Percentiles rank a stretch among this genome's conserved stretches.
Evolutionary conservation across 2,797 vertebrate species (phyloP).

Genomic region (Poecilia gillii): DNA sequence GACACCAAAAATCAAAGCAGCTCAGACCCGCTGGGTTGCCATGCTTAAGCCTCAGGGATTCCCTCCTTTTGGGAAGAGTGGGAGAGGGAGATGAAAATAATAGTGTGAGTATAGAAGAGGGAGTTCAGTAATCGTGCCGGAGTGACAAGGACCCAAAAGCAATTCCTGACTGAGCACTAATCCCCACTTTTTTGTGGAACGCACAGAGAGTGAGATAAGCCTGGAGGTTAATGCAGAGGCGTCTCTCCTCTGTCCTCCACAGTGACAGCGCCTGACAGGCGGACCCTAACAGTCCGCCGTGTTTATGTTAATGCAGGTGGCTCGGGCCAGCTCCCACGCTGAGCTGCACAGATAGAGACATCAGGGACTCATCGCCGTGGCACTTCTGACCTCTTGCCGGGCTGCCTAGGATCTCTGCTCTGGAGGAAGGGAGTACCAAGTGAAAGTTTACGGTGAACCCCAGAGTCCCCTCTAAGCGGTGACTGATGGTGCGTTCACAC

Average conservation of each 20-base stretch:
- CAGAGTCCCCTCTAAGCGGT: not conserved
- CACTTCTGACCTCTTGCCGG: constrained; percentile 43
- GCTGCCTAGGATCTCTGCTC: constrained; percentile 37
- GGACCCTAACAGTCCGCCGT: constrained; percentile 68
- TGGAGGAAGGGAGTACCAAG: not conserved
- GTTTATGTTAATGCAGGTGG: constrained; percentile 77
- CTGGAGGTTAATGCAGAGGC: constrained; percentile 76
- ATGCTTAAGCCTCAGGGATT: constrained; percentile 61
- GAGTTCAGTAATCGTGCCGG: constrained; percentile 68
- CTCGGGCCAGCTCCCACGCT: constrained; percentile 59
- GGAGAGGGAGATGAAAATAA: constrained; percentile 62
- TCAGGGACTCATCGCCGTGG: constrained; percentile 56
- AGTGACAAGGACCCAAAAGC: constrained; percentile 79
- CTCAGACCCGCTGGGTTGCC: constrained; percentile 9
- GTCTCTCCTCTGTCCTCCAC: constrained; percentile 67
- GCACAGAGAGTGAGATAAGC: constrained; percentile 73
- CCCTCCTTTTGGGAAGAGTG: constrained; percentile 55
- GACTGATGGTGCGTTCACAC: not conserved
- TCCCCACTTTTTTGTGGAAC: constrained; percentile 68
- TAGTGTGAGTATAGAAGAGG: constrained; percentile 53
- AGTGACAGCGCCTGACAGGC: constrained; percentile 77
- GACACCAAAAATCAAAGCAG: constrained; percentile 43
- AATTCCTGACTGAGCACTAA: constrained; percentile 80
- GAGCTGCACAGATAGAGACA: constrained; percentile 68
- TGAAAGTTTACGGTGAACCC: not conserved